These are phyloP conservation scores for Leptinotarsa tumamoca DNA, from an alignment of 2,888 invertebrate species.

Conservation along the genomic window DNA sequence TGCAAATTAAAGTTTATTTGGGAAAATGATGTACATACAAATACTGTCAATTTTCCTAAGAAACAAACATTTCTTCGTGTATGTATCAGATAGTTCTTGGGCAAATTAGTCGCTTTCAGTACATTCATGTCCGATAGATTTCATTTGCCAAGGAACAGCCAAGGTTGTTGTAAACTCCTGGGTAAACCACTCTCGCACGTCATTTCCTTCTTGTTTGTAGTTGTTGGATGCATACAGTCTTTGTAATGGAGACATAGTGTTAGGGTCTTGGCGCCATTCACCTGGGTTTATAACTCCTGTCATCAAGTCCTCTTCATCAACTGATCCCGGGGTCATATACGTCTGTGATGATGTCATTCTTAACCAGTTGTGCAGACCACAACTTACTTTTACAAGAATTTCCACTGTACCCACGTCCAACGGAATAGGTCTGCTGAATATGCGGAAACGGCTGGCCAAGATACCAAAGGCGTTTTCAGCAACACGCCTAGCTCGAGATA, in stretches of 20 bases:
- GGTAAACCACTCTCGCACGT: not conserved
- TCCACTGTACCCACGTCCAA: constrained; percentile 21
- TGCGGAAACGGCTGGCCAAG: too few species aligned
- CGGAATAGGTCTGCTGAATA: constrained; percentile 28
- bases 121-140: not conserved
- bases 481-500: constrained; percentile 28
- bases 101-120: too few species aligned
- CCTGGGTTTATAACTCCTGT: not conserved
- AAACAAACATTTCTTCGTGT: too few species aligned
- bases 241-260: not conserved
- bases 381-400: constrained; percentile 14
- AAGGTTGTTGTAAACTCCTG: not conserved
- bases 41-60: too few species aligned
- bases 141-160: not conserved
- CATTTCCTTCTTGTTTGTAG: not conserved
- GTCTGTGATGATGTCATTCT: constrained; percentile 4
- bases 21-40: too few species aligned
- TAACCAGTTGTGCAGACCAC: constrained; percentile 21
- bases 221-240: not conserved
- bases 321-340: not conserved
- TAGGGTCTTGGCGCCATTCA: constrained; percentile 11
- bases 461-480: constrained; percentile 35
- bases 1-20: too few species aligned
- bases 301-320: constrained; percentile 8
- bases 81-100: too few species aligned